Conservation (phyloP, 2,797 vertebrate species). For the Rhynchonycteris naso region DNA sequence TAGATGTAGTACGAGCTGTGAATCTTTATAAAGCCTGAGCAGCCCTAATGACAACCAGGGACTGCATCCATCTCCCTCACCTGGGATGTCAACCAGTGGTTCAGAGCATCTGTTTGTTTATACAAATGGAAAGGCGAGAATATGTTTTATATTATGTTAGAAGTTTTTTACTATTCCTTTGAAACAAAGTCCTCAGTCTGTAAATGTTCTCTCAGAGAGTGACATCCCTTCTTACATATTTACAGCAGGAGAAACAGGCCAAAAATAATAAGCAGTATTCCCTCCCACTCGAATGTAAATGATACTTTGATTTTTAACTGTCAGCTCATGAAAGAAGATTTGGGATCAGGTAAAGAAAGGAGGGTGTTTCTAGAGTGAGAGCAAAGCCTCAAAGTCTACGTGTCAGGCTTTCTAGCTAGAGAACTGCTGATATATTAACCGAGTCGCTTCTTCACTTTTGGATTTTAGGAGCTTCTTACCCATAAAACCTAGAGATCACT, state of each 20-base stretch:
- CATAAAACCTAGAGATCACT: neutral
- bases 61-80: neutral
- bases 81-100: neutral
- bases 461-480: neutral
- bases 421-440: neutral
- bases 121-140: neutral
- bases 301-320: neutral
- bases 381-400: neutral
- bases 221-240: neutral
- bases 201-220: neutral
- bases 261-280: neutral
- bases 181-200: neutral
- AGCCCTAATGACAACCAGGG: neutral
- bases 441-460: neutral
- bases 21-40: neutral
- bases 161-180: neutral
- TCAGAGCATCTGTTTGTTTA: neutral
- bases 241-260: neutral
- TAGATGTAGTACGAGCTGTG: neutral
- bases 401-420: neutral
- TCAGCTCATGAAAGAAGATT: neutral
- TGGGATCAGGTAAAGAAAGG: neutral
- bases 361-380: neutral
- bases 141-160: neutral
- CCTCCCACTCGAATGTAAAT: neutral